Base-by-base conservation (phyloP, 2,888 invertebrate species). In the Yponomeuta cagnagella region DNA sequence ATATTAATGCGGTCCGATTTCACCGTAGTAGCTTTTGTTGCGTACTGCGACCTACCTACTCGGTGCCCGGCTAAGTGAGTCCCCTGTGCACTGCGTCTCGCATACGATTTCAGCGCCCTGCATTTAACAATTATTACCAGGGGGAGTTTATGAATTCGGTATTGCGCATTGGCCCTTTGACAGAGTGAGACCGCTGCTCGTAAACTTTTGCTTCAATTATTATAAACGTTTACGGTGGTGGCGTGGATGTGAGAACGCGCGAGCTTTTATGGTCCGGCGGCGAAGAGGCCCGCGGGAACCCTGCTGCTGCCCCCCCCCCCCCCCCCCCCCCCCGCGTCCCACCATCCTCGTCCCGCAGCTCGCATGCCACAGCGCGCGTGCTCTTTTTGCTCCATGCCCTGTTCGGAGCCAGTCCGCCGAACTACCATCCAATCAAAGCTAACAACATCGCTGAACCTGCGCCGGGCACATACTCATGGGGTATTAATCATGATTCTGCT, bases 171-270 rank as follows among this genome's bases (percentile, higher is more conserved):
- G 77, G 76, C 76, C 80, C 82, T 87, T 84, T 85, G 85, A 83
- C 81, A 83, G 81, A 81, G 65, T 83, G 80, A 82, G 78, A 82
- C 86, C 85, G 87, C 82, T 76, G 74, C 76, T 87, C 86, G 82
- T 88, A 88, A 88, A 87, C 82, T 81, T 86, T 85, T 86, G 84
- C 82, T 87, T 89, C 85, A 89, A 90, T 90, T 89, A 89, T 88
- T 87, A 87, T 88, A 88, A 88, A 86, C 84, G 84, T 86, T 86
- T 83, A 86, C 82, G 81, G 83, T 82, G 82, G 80, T 81, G 75
- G 81, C 79, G 86, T 82, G 81, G 80, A 85, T 87, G 87, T 88
- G 88, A 83, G 87, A 87, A 83, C 80, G 86, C 79, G 81, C 80
- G 73, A 79, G 82, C 84, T 87, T 90, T 89, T 88, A 90, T 86